Base-by-base conservation (phyloP, 2,113 vertebrate species). In the Apodemus speciosus region DNA sequence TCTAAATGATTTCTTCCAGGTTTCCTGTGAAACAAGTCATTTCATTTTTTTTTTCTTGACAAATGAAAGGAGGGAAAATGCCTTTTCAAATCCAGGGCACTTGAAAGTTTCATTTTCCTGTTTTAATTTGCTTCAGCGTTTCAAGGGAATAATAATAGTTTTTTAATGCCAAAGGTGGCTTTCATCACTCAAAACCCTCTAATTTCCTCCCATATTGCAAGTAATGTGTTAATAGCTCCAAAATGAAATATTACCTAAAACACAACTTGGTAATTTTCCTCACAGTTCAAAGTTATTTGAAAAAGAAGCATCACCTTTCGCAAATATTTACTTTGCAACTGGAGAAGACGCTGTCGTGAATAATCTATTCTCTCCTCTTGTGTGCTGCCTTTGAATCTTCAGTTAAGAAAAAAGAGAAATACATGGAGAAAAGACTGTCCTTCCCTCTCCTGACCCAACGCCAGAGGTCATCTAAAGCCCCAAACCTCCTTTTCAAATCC, bases 241-340 rank as follows among this genome's bases (percentile, higher is more conserved):
- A 98, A 98, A 98, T 97, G 96, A 98, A 98, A 98, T 96, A 97
- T 95, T 98, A 97, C 95, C 97, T 98, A 98, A 98, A 98, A 95
- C 95, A 97, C 91, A 98, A 97, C 92, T 97, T 95, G 97, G 97
- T 97, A 93, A 97, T 98, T 98, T 98, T 97, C 97, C 97, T 97
- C 96, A 96, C 97, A 97, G 97, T 97, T 98, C 97, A 98, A 97
- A 98, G 96, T 97, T 98, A 98, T 98, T 98, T 98, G 98, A 97
- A 97, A 98, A 98, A 97, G 96, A 97, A 40, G 91, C 95, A 97
- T 98, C 97, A 96, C 90, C 96, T 96, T 98, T 96, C 89, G 95
- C 97, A 98, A 98, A 98, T 98, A 98, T 98, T 98, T 98, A 97
- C 97, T 98, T 98, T 98, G 95, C 90, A 89, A 97, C 88, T 97